Base-by-base conservation (phyloP, 2,888 invertebrate genomes). In the Taphrorychus bicolor region DNA sequence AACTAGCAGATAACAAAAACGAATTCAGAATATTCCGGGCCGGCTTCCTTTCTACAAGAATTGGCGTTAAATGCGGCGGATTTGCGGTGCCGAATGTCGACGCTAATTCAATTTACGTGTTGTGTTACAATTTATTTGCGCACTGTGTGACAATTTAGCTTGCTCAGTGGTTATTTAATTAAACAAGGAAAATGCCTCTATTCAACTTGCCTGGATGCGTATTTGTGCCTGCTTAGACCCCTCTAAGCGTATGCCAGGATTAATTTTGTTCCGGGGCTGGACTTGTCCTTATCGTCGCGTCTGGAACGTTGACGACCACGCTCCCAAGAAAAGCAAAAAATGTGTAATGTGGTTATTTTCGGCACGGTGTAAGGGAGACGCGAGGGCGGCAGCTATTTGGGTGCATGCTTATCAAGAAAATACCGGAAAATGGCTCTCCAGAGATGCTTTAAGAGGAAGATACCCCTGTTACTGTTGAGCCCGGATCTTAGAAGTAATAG, bases 1-100 rank as follows among this genome's bases (percentile, higher is more conserved):
- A 61, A 67, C 58, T 62, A 52, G 42, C 45, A 61, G 66, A 66
- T 66, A 62, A 67, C 67, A 62, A 58, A 67, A 67, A 67, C 67
- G 57, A 67, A 60, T 64, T 23, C 52, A 41, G 60, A 52, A 60
- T 60, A 41, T 52, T 48, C 42, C 41, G 52, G 21, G 24, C 45
- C 59, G 51, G 52, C 14, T 60, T 48, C 59, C 48, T 23, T 19
- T 56, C 42, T 59, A 17, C 57, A 9, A 14, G 42, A 57, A 42
- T 57, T 42, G 57, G 21, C 57, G 40, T 7, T 57, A 57, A 54
- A 57, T 42, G 57, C 14, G 42, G 41, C 16, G 18, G 57, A 57
- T 42, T 41, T 57, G 41, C 40, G 18, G 57, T 19, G 40, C 51
- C 24, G 32, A 40, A 56, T 40, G 56, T 22, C 40, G 16, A n/a